Evolutionary conservation across 1,140 invertebrate genomes (phyloP).

Genomic region (Penaeus japonicus): DNA sequence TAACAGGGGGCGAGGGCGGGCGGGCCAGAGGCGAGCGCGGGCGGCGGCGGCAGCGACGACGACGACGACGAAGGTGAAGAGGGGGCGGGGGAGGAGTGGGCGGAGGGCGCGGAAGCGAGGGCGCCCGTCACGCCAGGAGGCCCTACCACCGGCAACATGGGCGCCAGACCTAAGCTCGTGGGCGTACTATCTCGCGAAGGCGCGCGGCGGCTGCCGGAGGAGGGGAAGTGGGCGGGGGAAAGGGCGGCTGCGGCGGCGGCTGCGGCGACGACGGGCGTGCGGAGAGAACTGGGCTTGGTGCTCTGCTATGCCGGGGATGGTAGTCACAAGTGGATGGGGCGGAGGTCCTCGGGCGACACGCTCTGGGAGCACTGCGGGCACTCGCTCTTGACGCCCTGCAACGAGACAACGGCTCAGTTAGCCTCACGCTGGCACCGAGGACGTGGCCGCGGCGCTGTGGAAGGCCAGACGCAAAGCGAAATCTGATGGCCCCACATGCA

Average conservation of each 20-base stretch:
- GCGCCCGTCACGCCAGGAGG: background rate
- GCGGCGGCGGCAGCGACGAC: too few species aligned
- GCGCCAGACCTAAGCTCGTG: background rate
- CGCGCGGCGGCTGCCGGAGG: background rate
- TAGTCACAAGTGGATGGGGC: slow-evolving; percentile 86
- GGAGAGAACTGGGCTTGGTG: background rate
- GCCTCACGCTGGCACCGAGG: too few species aligned
- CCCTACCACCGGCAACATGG: background rate
- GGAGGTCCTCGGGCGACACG: slow-evolving; percentile 84
- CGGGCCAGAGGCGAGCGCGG: too few species aligned
- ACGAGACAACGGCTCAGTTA: background rate
- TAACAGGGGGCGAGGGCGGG: too few species aligned
- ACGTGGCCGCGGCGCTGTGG: too few species aligned
- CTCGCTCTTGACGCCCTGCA: slow-evolving; percentile 85
- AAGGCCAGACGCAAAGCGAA: too few species aligned
- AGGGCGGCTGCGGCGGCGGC: background rate
- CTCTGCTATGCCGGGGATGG: slow-evolving; percentile 35
- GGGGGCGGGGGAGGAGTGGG: too few species aligned
- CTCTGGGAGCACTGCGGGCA: slow-evolving; percentile 96
- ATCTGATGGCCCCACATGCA: too few species aligned
- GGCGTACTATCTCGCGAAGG: background rate
- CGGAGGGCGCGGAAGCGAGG: background rate
- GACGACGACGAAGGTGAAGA: too few species aligned
- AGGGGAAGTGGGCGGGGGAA: background rate
- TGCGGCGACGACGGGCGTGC: background rate